Evolutionary conservation across 1,140 invertebrate species (phyloP).

Genomic region (Ceratina calcarata): DNA sequence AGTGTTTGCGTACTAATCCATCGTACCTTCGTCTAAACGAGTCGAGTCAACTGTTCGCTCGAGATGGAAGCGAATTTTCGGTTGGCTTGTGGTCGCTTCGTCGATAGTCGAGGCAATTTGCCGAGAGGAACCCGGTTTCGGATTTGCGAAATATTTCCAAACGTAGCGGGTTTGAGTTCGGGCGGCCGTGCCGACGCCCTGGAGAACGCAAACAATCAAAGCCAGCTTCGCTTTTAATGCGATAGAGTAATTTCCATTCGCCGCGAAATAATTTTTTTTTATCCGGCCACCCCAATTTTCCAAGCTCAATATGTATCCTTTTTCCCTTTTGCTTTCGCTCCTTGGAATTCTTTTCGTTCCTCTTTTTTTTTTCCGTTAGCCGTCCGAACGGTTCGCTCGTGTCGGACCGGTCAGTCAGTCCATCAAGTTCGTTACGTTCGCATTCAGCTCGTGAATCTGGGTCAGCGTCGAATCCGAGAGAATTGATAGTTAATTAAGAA

Average conservation of each 20-base stretch:
- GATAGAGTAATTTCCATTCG: constrained; percentile 22
- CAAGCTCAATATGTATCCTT: constrained; percentile 20
- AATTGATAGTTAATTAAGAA: constrained; percentile 51
- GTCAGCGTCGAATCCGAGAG: constrained; percentile 34
- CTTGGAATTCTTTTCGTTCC: neutral
- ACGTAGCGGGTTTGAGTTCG: neutral
- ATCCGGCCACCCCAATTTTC: neutral
- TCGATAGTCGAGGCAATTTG: constrained; percentile 68
- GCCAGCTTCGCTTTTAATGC: neutral
- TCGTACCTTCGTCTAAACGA: constrained; percentile 28
- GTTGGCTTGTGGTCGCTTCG: constrained; percentile 31
- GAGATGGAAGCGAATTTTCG: constrained; percentile 42
- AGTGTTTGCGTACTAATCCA: neutral
- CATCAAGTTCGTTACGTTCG: constrained; percentile 39
- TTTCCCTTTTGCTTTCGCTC: neutral
- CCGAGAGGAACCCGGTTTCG: neutral
- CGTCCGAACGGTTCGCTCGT: neutral
- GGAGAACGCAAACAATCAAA: neutral
- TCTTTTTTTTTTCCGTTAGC: neutral
- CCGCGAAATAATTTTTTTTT: constrained; percentile 27
- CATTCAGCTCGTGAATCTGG: constrained; percentile 40
- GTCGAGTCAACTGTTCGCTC: constrained; percentile 31
- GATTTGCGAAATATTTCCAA: neutral
- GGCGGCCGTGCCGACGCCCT: neutral
- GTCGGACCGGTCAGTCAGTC: neutral